Evolutionary conservation across 2,113 vertebrate genomes (phyloP), one percentile per base, ranked within the genome.

Genomic region (Cichladusa arquata): DNA sequence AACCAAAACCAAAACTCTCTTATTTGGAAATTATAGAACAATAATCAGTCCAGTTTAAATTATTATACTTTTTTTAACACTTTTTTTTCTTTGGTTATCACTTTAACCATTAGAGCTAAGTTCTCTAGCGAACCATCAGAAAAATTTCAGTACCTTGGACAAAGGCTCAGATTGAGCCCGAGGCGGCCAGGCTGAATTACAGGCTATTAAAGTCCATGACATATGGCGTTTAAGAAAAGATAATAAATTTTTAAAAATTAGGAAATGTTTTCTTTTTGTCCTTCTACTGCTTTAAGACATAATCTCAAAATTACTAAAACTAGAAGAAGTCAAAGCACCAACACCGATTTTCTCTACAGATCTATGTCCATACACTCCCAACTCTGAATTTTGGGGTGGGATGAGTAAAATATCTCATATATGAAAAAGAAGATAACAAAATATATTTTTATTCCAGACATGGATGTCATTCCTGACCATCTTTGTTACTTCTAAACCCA

Each of bases 91-190:
- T 91, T 83, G 3, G 4, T 74, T 84, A 56, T 81, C 15, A 50
- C 14, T 84, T 77, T 74, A 77, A 36, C 5, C 4, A 19, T 70
- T 89, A 71, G 29, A 28, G 53, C 10, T 80, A 40, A 14, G 22
- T 36, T 84, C 23, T 38, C 44, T n/a, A 57, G 18, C 42, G 28
- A 64, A 6, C 3, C 6, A 8, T 1, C 1, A 4, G 7, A 36
- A 33, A 26, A 9, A 60, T 36, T 91, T 45, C 48, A 33, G 13
- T 10, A 14, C 34, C 17, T 65, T 61, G 22, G 31, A 61, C 64
- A 76, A 3, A 3, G 12, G 14, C 24, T 54, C 28, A 54, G 38
- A 38, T 19, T 12, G 5, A 62, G 6, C 0, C 0, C 15, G 13
- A 36, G 14, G 8, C 5, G 72, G 15, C 1, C 7, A 70, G 36